phyloP scores from a whole-genome alignment of 2,113 vertebrate genomes.

The Perognathus longimembris region DNA sequence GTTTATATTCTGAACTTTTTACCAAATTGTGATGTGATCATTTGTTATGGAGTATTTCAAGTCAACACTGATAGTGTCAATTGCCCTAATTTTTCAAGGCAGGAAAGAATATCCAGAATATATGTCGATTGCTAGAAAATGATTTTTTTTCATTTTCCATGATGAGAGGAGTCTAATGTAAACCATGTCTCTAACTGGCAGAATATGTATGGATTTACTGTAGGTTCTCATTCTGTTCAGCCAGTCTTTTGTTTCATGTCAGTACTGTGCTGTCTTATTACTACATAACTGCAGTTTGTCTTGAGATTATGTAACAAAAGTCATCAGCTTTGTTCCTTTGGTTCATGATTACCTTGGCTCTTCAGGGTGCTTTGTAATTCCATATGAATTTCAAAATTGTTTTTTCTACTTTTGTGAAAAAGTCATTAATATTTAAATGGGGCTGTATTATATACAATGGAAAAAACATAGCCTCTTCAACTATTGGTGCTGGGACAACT shows the following conservation, averaged over 20 bases:
- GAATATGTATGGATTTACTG: background rate
- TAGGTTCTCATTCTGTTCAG: background rate
- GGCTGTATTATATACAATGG: too few species aligned
- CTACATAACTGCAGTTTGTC: background rate
- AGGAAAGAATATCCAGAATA: background rate
- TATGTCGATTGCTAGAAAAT: background rate
- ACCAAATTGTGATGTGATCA: background rate
- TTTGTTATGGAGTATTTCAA: background rate
- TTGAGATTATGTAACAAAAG: background rate
- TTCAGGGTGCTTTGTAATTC: background rate
- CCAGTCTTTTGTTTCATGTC: background rate
- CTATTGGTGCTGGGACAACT: too few species aligned
- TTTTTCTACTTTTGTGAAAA: background rate
- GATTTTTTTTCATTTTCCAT: background rate
- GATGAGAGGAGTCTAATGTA: background rate
- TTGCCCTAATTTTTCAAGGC: conserved; percentile 12
- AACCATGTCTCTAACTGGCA: background rate
- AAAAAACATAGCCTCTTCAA: too few species aligned
- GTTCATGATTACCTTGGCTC: background rate
- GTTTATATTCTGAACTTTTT: conserved; percentile 33
- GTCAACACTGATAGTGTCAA: background rate
- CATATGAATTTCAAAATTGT: background rate
- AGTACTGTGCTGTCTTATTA: background rate
- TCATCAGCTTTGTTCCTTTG: background rate
- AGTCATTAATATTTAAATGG: background rate